Evolutionary conservation across 2,888 invertebrate genomes (phyloP), one percentile per base, ranked within the genome.

Genomic region (Drosophila bunnanda): DNA sequence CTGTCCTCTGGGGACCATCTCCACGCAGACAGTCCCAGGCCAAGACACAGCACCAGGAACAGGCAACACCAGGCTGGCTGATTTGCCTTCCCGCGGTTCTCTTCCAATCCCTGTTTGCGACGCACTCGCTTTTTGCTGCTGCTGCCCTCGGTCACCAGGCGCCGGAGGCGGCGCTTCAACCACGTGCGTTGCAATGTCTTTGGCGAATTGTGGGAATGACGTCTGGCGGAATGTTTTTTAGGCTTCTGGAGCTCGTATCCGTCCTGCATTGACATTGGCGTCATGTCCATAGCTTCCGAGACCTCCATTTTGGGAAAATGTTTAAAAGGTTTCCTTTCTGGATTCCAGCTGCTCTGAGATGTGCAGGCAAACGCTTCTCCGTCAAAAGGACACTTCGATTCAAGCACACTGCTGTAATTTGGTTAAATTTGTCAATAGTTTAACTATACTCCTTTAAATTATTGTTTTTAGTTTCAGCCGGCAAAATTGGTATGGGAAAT

Each of bases 131-230:
- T 50, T n/a, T 17, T 46, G n/a, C 46, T 50, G 32, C 5, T 32
- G 20, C 9, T 32, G 8, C 28, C 20, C 15, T 50, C 50, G 15
- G 20, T 5, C 1, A 20, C 20, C 9, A 50, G 20, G 10, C 50
- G 50, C 2, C 50, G 20, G 3, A 50, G 50, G 6, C 50, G 50
- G 9, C 32, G 50, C 20, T 50, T 50, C 9, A 32, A 10, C 50
- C 50, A 50, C 15, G 32, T 50, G 32, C 50, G 50, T 9, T 50
- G 50, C 50, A 50, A 32, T 4, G 17, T 13, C 30, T 50, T 50
- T 1, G 32, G 15, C 9, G 50, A 50, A 15, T 20, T 32, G 50
- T 20, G 20, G 13, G 32, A 32, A 15, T 15, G 15, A 9, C 50
- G 50, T 1, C 50, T 50, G 15, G 15, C 3, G 0, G 20, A 50